phyloP scores from a whole-genome alignment of 1,140 invertebrate species.

The Psilanteris sp. region DNA sequence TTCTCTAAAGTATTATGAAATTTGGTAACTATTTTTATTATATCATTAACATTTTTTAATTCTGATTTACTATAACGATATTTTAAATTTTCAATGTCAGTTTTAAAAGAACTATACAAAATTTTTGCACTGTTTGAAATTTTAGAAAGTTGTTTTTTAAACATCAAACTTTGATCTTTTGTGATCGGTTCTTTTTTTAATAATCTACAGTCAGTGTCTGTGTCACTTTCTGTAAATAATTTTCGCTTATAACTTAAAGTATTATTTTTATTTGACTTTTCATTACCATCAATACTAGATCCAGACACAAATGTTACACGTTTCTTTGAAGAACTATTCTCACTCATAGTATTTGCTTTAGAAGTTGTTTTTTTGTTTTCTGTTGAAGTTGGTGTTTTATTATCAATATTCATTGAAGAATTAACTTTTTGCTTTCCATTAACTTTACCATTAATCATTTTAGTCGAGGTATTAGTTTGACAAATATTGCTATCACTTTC shows the following conservation, averaged over 20 bases:
- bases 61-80: conserved; percentile 39
- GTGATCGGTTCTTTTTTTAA: conserved; percentile 22
- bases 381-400: too few relatives aligned
- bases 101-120: conserved; percentile 44
- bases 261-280: neutral
- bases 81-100: conserved; percentile 41
- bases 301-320: conserved; percentile 21
- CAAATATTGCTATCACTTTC: too few relatives aligned
- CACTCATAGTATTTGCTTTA: neutral
- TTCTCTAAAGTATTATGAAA: conserved; percentile 17
- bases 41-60: conserved; percentile 32
- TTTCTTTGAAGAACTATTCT: conserved; percentile 34
- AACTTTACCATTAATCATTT: too few relatives aligned
- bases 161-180: conserved; percentile 22
- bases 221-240: conserved; percentile 4
- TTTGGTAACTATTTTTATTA: conserved; percentile 32
- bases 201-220: neutral
- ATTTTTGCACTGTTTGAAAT: conserved; percentile 7
- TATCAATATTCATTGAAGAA: too few relatives aligned
- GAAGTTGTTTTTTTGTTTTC: neutral
- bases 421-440: too few relatives aligned
- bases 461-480: too few relatives aligned
- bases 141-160: conserved; percentile 29
- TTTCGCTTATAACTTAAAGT: conserved; percentile 9
- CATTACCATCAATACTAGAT: neutral